Conservation (phyloP, 2,797 vertebrate species). For the Coilia nasus region DNA sequence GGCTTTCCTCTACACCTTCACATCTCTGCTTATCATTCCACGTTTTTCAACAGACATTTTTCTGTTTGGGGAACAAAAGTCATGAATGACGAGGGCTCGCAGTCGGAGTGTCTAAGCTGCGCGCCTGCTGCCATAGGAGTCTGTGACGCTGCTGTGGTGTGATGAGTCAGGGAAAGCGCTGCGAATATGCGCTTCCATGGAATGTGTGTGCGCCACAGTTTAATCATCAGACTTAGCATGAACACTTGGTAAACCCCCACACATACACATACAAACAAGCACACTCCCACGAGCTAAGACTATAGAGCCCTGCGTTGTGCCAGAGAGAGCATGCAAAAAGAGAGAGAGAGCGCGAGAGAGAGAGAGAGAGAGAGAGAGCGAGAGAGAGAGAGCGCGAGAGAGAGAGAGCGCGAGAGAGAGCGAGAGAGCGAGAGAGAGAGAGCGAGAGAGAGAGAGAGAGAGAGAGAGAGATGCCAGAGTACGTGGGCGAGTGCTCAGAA, state of each 20-base stretch:
- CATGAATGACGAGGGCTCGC: not conserved
- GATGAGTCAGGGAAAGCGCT: not conserved
- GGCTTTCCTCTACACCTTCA: not conserved
- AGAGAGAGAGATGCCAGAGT: not conserved
- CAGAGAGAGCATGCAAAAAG: too few relatives aligned
- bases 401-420: too few relatives aligned
- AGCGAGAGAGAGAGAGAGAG: too few relatives aligned
- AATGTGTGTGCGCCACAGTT: not conserved
- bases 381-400: too few relatives aligned
- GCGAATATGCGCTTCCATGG: not conserved
- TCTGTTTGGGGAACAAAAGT: not conserved
- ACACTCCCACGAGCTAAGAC: not conserved
- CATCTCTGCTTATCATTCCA: not conserved
- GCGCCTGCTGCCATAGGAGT: not conserved
- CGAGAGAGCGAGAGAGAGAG: too few relatives aligned
- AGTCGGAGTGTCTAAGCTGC: not conserved
- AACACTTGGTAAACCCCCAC: not conserved
- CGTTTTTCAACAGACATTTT: not conserved
- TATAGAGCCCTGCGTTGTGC: not conserved
- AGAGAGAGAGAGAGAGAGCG: too few relatives aligned
- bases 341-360: too few relatives aligned
- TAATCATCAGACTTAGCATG: not conserved
- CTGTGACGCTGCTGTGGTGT: not conserved
- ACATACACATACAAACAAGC: too few relatives aligned
- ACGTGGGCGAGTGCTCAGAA: not conserved